These are phyloP conservation scores for Narcine bancroftii DNA, from an alignment of 2,113 vertebrate species.

Conservation along the genomic window DNA sequence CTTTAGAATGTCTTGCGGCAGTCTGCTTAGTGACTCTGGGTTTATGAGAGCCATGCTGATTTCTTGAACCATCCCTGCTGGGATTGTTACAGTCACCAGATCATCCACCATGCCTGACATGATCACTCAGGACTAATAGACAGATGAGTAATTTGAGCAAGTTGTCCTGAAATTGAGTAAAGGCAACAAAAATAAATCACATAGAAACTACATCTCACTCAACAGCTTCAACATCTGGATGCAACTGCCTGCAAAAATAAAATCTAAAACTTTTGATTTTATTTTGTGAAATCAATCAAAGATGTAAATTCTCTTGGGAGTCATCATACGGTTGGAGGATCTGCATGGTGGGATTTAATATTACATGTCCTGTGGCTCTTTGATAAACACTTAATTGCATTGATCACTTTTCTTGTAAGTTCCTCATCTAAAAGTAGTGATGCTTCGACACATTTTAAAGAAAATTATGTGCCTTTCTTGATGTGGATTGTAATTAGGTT, in stretches of 20 bases:
- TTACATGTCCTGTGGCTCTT: background rate
- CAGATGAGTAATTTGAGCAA: background rate
- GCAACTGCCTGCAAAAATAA: background rate
- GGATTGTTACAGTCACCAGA: background rate
- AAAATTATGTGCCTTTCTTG: background rate
- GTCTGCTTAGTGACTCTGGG: background rate
- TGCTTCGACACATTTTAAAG: background rate
- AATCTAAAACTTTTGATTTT: background rate
- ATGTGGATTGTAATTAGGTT: background rate
- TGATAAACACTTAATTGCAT: background rate
- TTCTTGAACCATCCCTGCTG: background rate
- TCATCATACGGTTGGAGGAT: background rate
- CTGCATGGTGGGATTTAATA: too few species aligned
- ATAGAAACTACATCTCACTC: background rate
- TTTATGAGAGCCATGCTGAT: background rate
- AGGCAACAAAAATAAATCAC: background rate
- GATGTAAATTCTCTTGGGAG: background rate
- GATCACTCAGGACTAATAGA: background rate
- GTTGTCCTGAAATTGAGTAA: background rate
- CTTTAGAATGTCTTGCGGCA: background rate
- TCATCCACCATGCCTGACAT: background rate
- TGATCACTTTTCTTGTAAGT: background rate
- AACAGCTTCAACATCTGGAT: background rate
- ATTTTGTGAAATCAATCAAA: background rate
- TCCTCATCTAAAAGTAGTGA: background rate